Evolutionary conservation across 2,113 vertebrate species (phyloP).

Genomic region (Ictalurus punctatus): DNA sequence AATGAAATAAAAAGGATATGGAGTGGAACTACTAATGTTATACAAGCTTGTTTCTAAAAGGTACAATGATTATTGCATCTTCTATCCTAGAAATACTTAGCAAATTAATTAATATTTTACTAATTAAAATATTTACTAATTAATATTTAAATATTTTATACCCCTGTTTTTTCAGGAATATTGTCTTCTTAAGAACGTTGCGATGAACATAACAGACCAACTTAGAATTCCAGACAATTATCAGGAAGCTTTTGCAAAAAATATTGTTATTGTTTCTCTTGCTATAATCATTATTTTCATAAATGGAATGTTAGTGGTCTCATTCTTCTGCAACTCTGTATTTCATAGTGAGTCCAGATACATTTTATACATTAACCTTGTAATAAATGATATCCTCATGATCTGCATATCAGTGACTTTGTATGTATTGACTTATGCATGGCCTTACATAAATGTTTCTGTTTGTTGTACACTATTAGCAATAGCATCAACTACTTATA

Average conservation of each 20-base stretch:
- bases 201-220: constrained; percentile 53
- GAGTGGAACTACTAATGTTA: neutral
- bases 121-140: neutral
- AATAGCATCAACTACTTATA: constrained; percentile 41
- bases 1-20: neutral
- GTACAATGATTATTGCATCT: neutral
- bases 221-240: constrained; percentile 12
- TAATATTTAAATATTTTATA: too few species aligned
- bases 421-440: constrained; percentile 51
- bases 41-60: neutral
- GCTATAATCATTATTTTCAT: constrained; percentile 56
- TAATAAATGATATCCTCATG: constrained; percentile 66
- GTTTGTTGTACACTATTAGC: constrained; percentile 55
- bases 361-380: constrained; percentile 66
- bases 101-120: neutral
- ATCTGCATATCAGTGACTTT: constrained; percentile 50
- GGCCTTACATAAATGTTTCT: constrained; percentile 12
- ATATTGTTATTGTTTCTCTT: constrained; percentile 53
- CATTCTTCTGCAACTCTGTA: constrained; percentile 50
- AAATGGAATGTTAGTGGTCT: constrained; percentile 61
- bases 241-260: constrained; percentile 50
- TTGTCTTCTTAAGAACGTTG: neutral
- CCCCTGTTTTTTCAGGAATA: neutral
- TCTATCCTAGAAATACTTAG: neutral
- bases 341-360: constrained; percentile 65